Percentiles rank a stretch among this genome's conserved stretches.
Conservation (phyloP, 2,888 invertebrate genomes). For the Andrena fulva region DNA sequence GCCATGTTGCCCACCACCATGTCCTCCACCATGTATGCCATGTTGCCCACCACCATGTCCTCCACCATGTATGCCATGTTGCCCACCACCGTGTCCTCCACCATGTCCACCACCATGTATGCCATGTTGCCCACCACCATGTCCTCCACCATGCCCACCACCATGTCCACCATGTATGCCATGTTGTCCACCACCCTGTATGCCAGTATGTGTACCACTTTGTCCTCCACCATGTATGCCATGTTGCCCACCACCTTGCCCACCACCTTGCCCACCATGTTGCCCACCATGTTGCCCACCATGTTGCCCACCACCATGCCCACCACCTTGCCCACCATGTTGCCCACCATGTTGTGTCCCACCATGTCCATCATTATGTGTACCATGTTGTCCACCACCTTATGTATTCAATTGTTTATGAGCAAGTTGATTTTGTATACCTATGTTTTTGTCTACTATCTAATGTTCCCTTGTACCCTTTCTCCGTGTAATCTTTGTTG, state of each 20-base stretch:
- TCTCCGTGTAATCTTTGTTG: constrained; percentile 3
- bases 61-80: constrained; percentile 35
- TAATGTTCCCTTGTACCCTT: neutral
- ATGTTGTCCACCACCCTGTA: constrained; percentile 81
- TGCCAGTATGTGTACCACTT: constrained; percentile 15
- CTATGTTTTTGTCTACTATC: neutral
- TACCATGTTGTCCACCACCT: constrained; percentile 59
- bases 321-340: neutral
- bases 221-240: constrained; percentile 51
- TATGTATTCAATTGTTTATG: constrained; percentile 23
- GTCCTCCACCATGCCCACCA: constrained; percentile 8
- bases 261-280: constrained; percentile 1
- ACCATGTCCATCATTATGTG: constrained; percentile 34
- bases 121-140: constrained; percentile 22
- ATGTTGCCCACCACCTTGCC: neutral
- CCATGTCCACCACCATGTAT: constrained; percentile 4
- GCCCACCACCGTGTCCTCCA: constrained; percentile 2
- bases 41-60: constrained; percentile 20
- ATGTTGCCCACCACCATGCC: neutral
- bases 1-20: constrained; percentile 23
- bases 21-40: constrained; percentile 9
- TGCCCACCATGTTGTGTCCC: constrained; percentile 17
- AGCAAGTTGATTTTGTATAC: neutral
- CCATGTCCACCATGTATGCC: constrained; percentile 34
- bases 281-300: constrained; percentile 10